Percentiles rank a stretch among this genome's conserved stretches.
These are phyloP conservation scores for Diarsia dahlii DNA, from an alignment of 2,888 invertebrate genomes.

Conservation along the genomic window DNA sequence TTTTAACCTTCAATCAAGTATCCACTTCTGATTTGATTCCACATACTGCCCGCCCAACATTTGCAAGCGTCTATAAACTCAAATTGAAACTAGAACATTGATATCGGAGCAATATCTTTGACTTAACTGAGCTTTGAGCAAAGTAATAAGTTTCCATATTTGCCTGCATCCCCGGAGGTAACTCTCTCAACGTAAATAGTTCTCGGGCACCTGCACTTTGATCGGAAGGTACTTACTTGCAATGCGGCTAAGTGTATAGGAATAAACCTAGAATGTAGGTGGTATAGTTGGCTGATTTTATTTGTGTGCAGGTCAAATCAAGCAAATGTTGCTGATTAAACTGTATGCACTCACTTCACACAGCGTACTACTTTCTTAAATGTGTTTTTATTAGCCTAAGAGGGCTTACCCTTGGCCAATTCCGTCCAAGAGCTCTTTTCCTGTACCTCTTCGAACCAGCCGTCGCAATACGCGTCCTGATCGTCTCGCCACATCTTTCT, in stretches of 20 bases:
- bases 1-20: not conserved
- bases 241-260: not conserved
- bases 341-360: too few species aligned
- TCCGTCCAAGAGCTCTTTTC: too few species aligned
- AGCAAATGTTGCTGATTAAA: not conserved
- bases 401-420: too few species aligned
- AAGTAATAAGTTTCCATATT: conserved; percentile 41
- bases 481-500: too few species aligned
- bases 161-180: conserved; percentile 3
- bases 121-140: conserved; percentile 4
- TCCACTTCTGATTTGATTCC: not conserved
- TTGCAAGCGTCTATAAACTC: not conserved
- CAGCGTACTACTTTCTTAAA: not conserved
- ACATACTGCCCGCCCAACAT: not conserved
- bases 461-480: too few species aligned
- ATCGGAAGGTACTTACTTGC: not conserved
- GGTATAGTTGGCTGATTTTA: not conserved
- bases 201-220: not conserved
- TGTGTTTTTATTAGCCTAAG: too few species aligned
- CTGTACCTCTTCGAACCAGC: too few species aligned
- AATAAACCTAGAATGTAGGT: not conserved
- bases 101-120: conserved; percentile 45
- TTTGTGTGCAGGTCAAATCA: not conserved
- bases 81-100: conserved; percentile 14
- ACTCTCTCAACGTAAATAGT: conserved; percentile 13